Conservation (phyloP, 2,888 invertebrate species). For the Euplexia lucipara region DNA sequence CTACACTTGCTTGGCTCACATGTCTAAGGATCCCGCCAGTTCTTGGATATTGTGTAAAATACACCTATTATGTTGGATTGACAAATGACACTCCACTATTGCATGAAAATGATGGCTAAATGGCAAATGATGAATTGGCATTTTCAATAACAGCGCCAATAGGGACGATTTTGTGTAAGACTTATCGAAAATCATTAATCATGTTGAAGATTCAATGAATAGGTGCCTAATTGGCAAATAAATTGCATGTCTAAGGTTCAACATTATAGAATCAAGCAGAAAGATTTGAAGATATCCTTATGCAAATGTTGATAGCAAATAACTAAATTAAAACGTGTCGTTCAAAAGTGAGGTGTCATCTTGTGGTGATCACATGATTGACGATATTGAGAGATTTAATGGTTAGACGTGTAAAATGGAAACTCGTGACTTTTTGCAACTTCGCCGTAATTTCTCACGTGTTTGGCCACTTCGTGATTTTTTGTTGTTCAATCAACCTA, state of each 20-base stretch:
- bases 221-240: slow-evolving; percentile 33
- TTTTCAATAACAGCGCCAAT: slow-evolving; percentile 44
- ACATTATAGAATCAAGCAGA: neutral
- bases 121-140: slow-evolving; percentile 50
- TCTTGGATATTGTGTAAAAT: slow-evolving; percentile 48
- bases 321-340: slow-evolving; percentile 8
- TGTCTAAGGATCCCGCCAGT: slow-evolving; percentile 39
- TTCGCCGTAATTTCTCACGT: slow-evolving; percentile 12
- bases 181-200: slow-evolving; percentile 39
- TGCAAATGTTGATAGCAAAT: slow-evolving; percentile 6
- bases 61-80: slow-evolving; percentile 39
- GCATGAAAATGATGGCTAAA: slow-evolving; percentile 26
- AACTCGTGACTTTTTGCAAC: slow-evolving; percentile 48
- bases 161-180: slow-evolving; percentile 16
- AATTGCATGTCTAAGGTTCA: slow-evolving; percentile 22
- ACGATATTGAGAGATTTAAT: slow-evolving; percentile 18
- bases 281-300: slow-evolving; percentile 11
- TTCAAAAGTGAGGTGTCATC: neutral
- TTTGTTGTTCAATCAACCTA: slow-evolving; percentile 21
- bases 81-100: slow-evolving; percentile 53
- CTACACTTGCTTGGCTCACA: slow-evolving; percentile 36
- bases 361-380: slow-evolving; percentile 1
- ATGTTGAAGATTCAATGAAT: slow-evolving; percentile 37
- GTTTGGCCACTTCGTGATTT: slow-evolving; percentile 27
- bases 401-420: slow-evolving; percentile 26